phyloP scores from a whole-genome alignment of 2,888 invertebrate species.

The Nomada lathburiana region DNA sequence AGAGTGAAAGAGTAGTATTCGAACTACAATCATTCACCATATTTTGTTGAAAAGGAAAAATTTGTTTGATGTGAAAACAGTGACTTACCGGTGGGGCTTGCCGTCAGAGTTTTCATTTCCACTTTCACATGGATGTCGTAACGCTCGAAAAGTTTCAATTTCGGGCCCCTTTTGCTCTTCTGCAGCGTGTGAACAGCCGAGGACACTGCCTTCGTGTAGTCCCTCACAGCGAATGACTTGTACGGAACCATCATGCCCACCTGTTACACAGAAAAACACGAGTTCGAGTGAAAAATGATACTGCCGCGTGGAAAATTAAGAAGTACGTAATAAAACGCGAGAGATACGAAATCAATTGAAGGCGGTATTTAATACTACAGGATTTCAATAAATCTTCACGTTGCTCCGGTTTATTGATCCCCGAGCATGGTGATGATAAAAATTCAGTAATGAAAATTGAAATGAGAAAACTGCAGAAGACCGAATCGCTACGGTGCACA shows the following conservation, averaged over 20 bases:
- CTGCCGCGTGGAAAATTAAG: background rate
- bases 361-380: too few species aligned
- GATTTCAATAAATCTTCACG: too few species aligned
- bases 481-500: too few species aligned
- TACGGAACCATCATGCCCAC: slow-evolving; percentile 92
- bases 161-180: slow-evolving; percentile 85
- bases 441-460: too few species aligned
- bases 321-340: too few species aligned
- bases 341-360: too few species aligned
- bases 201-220: slow-evolving; percentile 90
- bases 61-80: background rate
- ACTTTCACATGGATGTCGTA: slow-evolving; percentile 90
- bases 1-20: too few species aligned
- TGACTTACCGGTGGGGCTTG: slow-evolving; percentile 90
- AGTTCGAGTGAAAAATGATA: background rate
- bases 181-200: slow-evolving; percentile 88
- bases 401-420: too few species aligned
- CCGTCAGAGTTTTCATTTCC: slow-evolving; percentile 90
- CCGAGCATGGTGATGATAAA: too few species aligned
- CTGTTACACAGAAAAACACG: slow-evolving; percentile 77
- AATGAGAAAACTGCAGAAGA: too few species aligned
- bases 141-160: slow-evolving; percentile 89
- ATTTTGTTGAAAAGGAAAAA: background rate
- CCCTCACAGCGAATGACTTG: slow-evolving; percentile 90
- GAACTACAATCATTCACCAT: background rate